phyloP scores from a whole-genome alignment of 1,140 invertebrate genomes.

The Diabrotica virgifera region DNA sequence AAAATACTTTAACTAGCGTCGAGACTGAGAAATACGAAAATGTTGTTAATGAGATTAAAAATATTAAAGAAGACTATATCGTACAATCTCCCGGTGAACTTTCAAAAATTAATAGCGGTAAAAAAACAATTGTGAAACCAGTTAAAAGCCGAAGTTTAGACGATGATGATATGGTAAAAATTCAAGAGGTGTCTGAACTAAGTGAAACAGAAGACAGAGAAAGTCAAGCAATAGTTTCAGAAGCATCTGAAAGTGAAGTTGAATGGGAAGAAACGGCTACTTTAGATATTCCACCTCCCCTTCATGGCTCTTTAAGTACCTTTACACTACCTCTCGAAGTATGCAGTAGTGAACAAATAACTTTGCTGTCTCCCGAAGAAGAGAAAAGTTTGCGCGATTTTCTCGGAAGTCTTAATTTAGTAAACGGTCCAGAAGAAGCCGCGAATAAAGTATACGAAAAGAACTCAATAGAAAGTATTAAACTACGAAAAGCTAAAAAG shows the following conservation, averaged over 20 bases:
- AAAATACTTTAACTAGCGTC: constrained; percentile 4
- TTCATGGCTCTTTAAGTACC: constrained; percentile 11
- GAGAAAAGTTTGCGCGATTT: constrained; percentile 54
- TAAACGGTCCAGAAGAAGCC: constrained; percentile 43
- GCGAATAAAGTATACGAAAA: constrained; percentile 32
- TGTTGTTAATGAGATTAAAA: constrained; percentile 2
- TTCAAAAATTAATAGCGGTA: constrained; percentile 19
- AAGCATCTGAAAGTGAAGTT: constrained; percentile 55
- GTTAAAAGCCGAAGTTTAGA: constrained; percentile 57
- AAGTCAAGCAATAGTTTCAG: constrained; percentile 52
- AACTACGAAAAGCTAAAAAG: constrained; percentile 52
- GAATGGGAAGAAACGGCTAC: constrained; percentile 51
- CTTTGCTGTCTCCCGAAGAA: constrained; percentile 49
- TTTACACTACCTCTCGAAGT: constrained; percentile 45
- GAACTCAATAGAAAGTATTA: constrained; percentile 31
- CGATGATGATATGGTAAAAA: constrained; percentile 53
- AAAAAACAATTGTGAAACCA: constrained; percentile 38
- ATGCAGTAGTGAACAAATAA: constrained; percentile 27
- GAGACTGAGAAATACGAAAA: background rate
- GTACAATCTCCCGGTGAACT: constrained; percentile 13
- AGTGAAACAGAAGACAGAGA: constrained; percentile 38
- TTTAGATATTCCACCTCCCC: constrained; percentile 12
- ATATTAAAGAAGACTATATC: constrained; percentile 4
- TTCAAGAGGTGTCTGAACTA: constrained; percentile 53
- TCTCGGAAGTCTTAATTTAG: constrained; percentile 58